phyloP scores from a whole-genome alignment of 2,113 vertebrate species.

The Myotis davidii region DNA sequence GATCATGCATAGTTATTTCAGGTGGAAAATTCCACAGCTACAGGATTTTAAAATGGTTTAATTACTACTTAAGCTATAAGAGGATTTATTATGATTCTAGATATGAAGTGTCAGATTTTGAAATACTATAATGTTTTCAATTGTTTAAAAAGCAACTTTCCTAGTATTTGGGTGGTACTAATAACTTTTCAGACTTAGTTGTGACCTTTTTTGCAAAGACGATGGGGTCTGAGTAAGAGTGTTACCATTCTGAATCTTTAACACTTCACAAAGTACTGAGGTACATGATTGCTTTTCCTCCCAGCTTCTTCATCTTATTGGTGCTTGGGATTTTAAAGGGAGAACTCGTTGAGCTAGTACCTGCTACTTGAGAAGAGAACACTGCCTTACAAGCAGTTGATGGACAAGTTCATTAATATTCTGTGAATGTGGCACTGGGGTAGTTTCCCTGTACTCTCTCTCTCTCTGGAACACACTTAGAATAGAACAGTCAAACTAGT shows the following conservation, averaged over 20 bases:
- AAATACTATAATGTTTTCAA: neutral
- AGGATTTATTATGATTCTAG: conserved; percentile 43
- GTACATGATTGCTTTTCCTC: conserved; percentile 29
- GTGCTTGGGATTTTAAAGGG: neutral
- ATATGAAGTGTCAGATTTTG: conserved; percentile 25
- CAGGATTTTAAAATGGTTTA: conserved; percentile 24
- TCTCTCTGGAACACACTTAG: neutral
- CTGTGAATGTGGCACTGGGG: neutral
- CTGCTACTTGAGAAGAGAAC: conserved; percentile 36
- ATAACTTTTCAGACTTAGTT: conserved; percentile 12
- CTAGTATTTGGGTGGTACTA: neutral
- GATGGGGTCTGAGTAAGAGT: neutral
- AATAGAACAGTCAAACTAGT: neutral
- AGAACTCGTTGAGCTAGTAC: neutral
- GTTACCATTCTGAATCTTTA: neutral
- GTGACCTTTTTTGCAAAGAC: neutral
- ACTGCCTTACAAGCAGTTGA: conserved; percentile 19
- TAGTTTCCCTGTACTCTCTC: neutral
- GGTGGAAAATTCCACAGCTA: conserved; percentile 63
- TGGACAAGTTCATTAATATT: conserved; percentile 54
- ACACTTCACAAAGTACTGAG: neutral
- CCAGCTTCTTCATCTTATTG: conserved; percentile 34
- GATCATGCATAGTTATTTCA: conserved; percentile 9
- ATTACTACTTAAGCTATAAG: conserved; percentile 56
- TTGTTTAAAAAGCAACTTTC: conserved; percentile 3